Evolutionary conservation across 2,113 vertebrate genomes (phyloP).

Genomic region (Burhinus bistriatus): DNA sequence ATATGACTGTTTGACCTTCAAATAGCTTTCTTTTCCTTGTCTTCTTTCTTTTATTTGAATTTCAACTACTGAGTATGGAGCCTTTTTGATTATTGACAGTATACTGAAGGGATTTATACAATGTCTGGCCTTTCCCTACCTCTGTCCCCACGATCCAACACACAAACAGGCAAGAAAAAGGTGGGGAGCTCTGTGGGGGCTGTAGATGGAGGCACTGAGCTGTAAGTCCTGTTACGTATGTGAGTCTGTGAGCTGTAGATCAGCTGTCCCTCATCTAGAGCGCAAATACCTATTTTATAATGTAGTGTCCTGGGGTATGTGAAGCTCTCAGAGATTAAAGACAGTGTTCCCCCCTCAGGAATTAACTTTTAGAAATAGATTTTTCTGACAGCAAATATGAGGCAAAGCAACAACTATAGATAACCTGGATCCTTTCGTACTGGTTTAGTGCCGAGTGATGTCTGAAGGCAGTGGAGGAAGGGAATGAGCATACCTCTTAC

Average conservation of each 20-base stretch:
- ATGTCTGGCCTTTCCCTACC: background rate
- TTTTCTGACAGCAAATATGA: background rate
- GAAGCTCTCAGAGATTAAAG: background rate
- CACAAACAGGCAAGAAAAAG: background rate
- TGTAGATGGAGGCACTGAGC: background rate
- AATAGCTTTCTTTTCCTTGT: background rate
- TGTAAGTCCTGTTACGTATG: fast-evolving
- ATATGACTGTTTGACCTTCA: background rate
- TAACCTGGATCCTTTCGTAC: background rate
- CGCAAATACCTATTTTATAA: background rate
- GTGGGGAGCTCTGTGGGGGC: background rate
- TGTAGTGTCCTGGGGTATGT: fast-evolving
- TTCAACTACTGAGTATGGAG: background rate
- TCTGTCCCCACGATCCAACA: background rate
- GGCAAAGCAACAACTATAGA: background rate
- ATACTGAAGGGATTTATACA: background rate
- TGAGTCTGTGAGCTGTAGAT: background rate
- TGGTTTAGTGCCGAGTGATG: background rate
- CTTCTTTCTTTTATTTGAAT: background rate
- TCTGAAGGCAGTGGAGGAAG: background rate
- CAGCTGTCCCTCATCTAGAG: background rate
- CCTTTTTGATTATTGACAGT: background rate
- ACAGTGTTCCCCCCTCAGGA: background rate
- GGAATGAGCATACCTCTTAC: background rate
- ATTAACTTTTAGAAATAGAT: background rate